Conservation (phyloP, 1,140 invertebrate species). For the Rhagoletis zephyria region DNA sequence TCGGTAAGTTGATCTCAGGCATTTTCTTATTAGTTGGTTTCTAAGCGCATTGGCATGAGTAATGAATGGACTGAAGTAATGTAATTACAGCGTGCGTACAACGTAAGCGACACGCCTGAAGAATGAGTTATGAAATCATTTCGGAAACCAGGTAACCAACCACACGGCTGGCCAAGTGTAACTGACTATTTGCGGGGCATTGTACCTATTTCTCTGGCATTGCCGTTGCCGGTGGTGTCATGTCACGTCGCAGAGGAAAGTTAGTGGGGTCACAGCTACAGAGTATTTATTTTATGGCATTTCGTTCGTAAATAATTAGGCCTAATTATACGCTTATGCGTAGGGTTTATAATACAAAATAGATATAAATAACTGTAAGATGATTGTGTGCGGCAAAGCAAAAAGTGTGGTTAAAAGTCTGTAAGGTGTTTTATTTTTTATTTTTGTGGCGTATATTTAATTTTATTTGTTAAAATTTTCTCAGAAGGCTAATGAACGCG, state of each 20-base stretch:
- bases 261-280: neutral
- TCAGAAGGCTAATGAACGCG: too few relatives aligned
- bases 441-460: neutral
- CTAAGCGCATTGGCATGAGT: neutral
- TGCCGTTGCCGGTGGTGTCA: neutral
- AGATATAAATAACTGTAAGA: neutral
- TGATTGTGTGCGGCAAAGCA: neutral
- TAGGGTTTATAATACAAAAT: neutral
- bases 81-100: neutral
- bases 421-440: neutral
- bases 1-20: neutral
- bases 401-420: neutral
- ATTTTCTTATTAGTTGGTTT: neutral
- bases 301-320: conserved; percentile 5
- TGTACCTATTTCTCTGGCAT: neutral
- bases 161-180: neutral
- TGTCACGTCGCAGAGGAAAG: neutral
- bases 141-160: conserved; percentile 25
- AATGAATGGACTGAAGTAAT: neutral
- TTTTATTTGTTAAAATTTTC: neutral
- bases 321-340: neutral
- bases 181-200: conserved; percentile 12
- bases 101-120: conserved; percentile 13
- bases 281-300: neutral
- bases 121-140: conserved; percentile 30